phyloP scores from a whole-genome alignment of 2,113 vertebrate genomes.

The Lontra canadensis region DNA sequence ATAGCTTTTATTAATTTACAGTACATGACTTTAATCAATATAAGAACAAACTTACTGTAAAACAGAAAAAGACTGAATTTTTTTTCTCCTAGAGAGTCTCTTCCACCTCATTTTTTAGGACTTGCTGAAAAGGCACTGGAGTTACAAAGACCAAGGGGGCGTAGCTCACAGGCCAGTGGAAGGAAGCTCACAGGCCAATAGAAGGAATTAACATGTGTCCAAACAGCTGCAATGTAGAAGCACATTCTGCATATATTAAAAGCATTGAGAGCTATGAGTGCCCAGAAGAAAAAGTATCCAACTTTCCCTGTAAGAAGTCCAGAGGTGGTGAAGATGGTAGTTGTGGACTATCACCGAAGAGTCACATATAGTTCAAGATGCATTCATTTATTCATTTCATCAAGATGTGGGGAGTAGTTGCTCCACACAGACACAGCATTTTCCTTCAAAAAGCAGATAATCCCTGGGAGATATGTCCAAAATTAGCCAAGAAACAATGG shows the following conservation, averaged over 20 bases:
- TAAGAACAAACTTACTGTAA: not conserved
- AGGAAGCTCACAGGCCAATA: not conserved
- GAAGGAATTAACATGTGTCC: not conserved
- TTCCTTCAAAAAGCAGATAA: not conserved
- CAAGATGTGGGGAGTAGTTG: not conserved
- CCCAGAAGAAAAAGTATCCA: not conserved
- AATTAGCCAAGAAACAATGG: not conserved
- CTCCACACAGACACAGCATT: not conserved
- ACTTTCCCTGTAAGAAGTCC: not conserved
- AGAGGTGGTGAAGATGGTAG: not conserved
- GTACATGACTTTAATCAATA: slow-evolving; percentile 8
- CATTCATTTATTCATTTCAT: not conserved
- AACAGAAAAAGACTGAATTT: not conserved
- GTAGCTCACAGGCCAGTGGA: not conserved
- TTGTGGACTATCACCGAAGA: not conserved
- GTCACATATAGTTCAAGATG: not conserved
- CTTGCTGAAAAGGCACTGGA: not conserved
- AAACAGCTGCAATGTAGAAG: not conserved
- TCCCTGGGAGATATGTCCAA: not conserved
- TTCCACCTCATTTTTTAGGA: not conserved
- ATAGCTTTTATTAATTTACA: not conserved
- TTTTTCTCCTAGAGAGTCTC: not conserved
- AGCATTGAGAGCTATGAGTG: not conserved
- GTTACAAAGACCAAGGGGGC: not conserved
- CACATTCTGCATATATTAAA: not conserved